These are phyloP conservation scores for Siderastrea siderea DNA, from an alignment of 92 coral and sea anemone genomes.

Conservation along the genomic window DNA sequence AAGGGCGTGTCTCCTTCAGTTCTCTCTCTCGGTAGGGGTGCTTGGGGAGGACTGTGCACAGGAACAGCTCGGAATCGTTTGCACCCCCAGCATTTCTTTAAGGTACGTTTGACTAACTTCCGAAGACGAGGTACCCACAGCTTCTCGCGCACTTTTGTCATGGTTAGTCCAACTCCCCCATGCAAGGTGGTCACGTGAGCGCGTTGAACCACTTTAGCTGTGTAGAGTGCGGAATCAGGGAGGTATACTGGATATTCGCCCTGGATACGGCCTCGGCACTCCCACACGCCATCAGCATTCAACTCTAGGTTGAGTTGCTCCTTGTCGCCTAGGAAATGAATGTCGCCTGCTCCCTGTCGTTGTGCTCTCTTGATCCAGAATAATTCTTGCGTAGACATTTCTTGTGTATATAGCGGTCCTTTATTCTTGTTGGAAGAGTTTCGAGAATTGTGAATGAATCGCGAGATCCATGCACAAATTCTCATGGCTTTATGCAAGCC, in stretches of 20 bases:
- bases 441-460: slow-evolving; percentile 39
- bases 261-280: slow-evolving; percentile 45
- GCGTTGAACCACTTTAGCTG: slow-evolving; percentile 41
- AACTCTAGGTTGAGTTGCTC: slow-evolving; percentile 54
- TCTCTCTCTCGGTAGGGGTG: neutral
- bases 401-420: slow-evolving; percentile 37
- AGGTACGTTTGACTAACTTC: slow-evolving; percentile 40
- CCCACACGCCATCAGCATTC: slow-evolving; percentile 45
- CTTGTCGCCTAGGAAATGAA: slow-evolving; percentile 30
- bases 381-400: slow-evolving; percentile 38
- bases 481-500: slow-evolving; percentile 44
- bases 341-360: slow-evolving; percentile 17
- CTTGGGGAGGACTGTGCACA: slow-evolving; percentile 50
- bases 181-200: slow-evolving; percentile 30
- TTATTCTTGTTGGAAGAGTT: slow-evolving; percentile 1
- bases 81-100: slow-evolving; percentile 68
- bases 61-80: slow-evolving; percentile 69
- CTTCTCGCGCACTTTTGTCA: slow-evolving; percentile 66
- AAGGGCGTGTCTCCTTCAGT: too few relatives aligned
- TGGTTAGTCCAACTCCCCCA: slow-evolving; percentile 49
- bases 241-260: slow-evolving; percentile 50
- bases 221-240: slow-evolving; percentile 17
- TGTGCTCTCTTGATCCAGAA: slow-evolving; percentile 58
- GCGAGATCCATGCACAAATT: slow-evolving; percentile 44
- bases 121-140: slow-evolving; percentile 78